Evolutionary conservation across 1,140 invertebrate genomes (phyloP).

Genomic region (Spodoptera frugiperda): DNA sequence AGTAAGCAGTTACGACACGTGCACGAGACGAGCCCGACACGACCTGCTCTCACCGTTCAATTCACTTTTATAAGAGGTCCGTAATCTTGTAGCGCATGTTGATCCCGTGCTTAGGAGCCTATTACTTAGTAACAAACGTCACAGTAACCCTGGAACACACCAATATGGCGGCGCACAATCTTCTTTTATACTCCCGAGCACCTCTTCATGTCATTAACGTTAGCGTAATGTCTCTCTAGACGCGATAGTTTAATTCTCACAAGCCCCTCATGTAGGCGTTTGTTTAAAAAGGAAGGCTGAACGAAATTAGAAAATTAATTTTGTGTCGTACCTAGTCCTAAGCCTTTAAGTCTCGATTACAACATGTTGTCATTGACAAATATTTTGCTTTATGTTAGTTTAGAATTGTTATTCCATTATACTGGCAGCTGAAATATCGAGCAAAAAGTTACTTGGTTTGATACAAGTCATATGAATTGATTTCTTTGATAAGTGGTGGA

Average conservation of each 20-base stretch:
- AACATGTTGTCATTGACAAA: no score
- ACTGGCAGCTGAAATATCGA: not conserved
- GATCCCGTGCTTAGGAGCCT: slow-evolving; percentile 2
- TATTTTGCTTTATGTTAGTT: not conserved
- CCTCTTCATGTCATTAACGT: slow-evolving; percentile 26
- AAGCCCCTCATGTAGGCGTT: not conserved
- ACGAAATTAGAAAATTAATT: not conserved
- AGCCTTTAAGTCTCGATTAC: not conserved
- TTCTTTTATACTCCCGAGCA: slow-evolving; percentile 37
- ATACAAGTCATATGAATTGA: no score
- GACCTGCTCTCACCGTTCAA: slow-evolving; percentile 2
- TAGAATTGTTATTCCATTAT: not conserved
- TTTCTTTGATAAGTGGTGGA: no score
- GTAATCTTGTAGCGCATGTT: slow-evolving; percentile 7
- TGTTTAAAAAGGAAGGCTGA: not conserved
- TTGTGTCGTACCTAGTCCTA: not conserved
- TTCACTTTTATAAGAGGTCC: slow-evolving; percentile 19
- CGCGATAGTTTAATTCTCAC: slow-evolving; percentile 24
- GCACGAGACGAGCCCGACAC: not conserved
- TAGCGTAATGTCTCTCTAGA: slow-evolving; percentile 14
- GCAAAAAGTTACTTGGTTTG: no score
- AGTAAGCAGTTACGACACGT: not conserved
- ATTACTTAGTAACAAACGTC: slow-evolving; percentile 25
- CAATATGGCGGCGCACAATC: slow-evolving; percentile 33
- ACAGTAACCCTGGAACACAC: not conserved